Base-by-base conservation (phyloP, 2,888 invertebrate species). In the Ceriagrion tenellum region DNA sequence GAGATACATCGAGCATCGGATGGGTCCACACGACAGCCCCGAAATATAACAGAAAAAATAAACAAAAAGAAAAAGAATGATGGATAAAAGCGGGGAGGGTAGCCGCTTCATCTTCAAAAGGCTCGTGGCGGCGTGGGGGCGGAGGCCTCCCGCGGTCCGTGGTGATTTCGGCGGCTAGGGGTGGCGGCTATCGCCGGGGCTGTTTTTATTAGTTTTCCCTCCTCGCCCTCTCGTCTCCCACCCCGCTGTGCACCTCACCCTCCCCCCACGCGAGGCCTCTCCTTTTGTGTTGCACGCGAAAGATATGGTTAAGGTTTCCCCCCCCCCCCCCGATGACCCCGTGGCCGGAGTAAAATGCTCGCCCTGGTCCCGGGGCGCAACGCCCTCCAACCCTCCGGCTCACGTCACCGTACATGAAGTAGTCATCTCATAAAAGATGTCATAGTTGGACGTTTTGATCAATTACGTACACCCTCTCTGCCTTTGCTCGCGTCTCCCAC, bases 401-500 rank as follows among this genome's bases (percentile, higher is more conserved):
- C 91, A 91, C 55, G 93, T 93, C 93, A 69, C 63, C 93, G 47
- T 74, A 93, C 93, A 93, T 93, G 93, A 93, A 93, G 93, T 93
- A 93, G 93, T 93, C 93, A 93, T 93, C 93, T 93, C 93, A 93
- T 93, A 93, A 69, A 93, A 93, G 93, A 93, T 93, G 93, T 93
- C 93, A 93, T 69, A 74, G 93, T 40, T 74, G 93, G 93, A 93
- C 93, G 35, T 93, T 93, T 93, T 93, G 93, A 93, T 93, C 93
- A 69, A 93, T 93, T 63, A 93, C 93, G 26, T 20, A 10, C 47
- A 47, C 47, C 47, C 47, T 4, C 90, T 16, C 90, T 59, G 56
- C 91, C 91, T 35, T 59, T 63, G 55, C 91, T 91, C 91, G 2
- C 47, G 47, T 8, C 47, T 59, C 16, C 47, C 90, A 30, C 18